Conservation (phyloP, 2,113 vertebrate species). For the Erythrocercus mccallii region DNA sequence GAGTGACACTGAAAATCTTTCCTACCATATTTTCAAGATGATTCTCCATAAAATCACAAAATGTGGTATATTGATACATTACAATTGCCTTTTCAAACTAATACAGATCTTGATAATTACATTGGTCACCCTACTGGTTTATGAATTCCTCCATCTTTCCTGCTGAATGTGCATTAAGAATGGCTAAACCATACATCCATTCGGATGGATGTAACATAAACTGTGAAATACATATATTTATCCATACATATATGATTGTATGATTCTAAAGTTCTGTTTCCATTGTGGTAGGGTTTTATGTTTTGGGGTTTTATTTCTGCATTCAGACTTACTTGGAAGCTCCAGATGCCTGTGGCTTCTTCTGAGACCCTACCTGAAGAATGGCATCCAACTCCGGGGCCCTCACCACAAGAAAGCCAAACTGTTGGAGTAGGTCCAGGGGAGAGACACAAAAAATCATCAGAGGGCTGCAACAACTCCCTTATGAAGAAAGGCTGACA, state of each 20-base stretch:
- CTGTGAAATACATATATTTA: neutral
- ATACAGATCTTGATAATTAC: neutral
- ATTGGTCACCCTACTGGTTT: neutral
- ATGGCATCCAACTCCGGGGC: rapidly evolving
- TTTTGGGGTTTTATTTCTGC: neutral
- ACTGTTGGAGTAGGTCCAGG: neutral
- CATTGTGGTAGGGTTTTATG: neutral
- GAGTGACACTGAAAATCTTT: neutral
- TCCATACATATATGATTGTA: neutral
- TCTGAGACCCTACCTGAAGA: neutral
- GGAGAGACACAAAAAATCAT: neutral
- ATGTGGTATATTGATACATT: neutral
- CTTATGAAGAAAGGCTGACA: neutral
- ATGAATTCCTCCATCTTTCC: neutral
- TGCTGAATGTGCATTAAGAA: neutral
- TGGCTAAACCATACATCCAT: neutral
- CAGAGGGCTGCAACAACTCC: neutral
- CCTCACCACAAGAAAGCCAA: neutral
- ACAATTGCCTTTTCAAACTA: neutral
- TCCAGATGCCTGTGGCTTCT: neutral
- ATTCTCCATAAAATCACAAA: neutral
- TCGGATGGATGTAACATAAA: neutral
- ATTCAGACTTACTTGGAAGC: neutral
- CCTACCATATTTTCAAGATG: neutral
- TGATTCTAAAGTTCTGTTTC: neutral